These are phyloP conservation scores for Oligia fasciuncula DNA, from an alignment of 2,888 invertebrate species.

Conservation along the genomic window DNA sequence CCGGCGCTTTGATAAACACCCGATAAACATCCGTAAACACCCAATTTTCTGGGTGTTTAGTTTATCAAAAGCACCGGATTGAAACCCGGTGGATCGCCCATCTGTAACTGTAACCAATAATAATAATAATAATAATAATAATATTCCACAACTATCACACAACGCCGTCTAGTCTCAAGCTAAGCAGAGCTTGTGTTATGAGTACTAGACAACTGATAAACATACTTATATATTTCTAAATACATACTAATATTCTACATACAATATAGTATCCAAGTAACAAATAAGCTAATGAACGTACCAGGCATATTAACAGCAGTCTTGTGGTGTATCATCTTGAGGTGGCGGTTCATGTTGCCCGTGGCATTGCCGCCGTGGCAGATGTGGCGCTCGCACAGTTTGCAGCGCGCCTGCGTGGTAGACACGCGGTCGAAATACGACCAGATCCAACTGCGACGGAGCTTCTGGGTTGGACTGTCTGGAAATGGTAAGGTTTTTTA, in stretches of 20 bases:
- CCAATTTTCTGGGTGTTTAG: too few relatives aligned
- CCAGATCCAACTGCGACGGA: slow-evolving; percentile 87
- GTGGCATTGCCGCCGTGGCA: slow-evolving; percentile 87
- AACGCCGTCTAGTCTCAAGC: too few relatives aligned
- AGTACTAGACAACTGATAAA: too few relatives aligned
- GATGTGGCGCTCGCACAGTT: slow-evolving; percentile 83
- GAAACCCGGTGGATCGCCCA: too few relatives aligned
- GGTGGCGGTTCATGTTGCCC: slow-evolving; percentile 87
- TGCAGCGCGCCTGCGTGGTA: slow-evolving; percentile 82
- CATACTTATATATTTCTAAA: too few relatives aligned
- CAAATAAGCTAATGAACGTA: slow-evolving; percentile 62
- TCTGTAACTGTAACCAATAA: not conserved
- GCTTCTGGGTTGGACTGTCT: slow-evolving; percentile 70
- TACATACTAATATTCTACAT: too few relatives aligned
- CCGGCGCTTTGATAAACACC: too few relatives aligned
- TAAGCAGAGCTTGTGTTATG: too few relatives aligned
- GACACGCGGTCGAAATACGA: slow-evolving; percentile 83
- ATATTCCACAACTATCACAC: too few relatives aligned
- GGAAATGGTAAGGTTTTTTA: slow-evolving; percentile 27
- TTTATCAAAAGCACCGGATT: too few relatives aligned
- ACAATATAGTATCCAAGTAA: not conserved
- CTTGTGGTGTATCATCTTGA: slow-evolving; percentile 86
- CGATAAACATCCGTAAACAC: too few relatives aligned
- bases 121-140: too few relatives aligned
- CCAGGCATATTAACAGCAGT: slow-evolving; percentile 69